Percentiles rank a stretch among this genome's conserved stretches.
These are phyloP conservation scores for Dolichopus griseipennis DNA, from an alignment of 2,888 invertebrate species.

Conservation along the genomic window DNA sequence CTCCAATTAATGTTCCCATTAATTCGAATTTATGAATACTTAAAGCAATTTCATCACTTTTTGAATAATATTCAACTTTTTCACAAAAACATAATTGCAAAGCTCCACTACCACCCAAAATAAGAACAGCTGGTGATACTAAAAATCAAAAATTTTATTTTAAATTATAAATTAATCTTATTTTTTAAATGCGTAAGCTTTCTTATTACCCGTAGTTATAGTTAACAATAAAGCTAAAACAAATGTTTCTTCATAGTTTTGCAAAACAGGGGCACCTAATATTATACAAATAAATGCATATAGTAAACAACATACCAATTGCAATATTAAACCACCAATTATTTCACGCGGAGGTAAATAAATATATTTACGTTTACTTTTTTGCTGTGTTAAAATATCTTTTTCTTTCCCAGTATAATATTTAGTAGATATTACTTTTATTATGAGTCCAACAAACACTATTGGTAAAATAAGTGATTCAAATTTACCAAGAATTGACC, in stretches of 20 bases:
- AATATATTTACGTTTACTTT: conserved; percentile 31
- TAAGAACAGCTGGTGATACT: conserved; percentile 39
- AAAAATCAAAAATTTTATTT: neutral
- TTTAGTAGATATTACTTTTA: conserved; percentile 35
- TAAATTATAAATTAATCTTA: no score
- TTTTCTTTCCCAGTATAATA: conserved; percentile 35
- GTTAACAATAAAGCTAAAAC: conserved; percentile 38
- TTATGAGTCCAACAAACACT: conserved; percentile 36
- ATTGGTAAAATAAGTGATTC: conserved; percentile 39
- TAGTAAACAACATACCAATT: conserved; percentile 35
- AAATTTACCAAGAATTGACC: conserved; percentile 38
- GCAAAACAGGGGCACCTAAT: conserved; percentile 42
- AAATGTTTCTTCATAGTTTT: conserved; percentile 41
- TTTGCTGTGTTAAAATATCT: conserved; percentile 30
- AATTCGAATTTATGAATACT: conserved; percentile 41
- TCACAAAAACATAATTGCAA: conserved; percentile 42
- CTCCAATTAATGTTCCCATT: conserved; percentile 51
- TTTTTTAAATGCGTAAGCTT: neutral
- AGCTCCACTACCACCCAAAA: conserved; percentile 39
- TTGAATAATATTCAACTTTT: conserved; percentile 37
- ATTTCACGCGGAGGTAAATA: conserved; percentile 29
- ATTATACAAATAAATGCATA: conserved; percentile 41
- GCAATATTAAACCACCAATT: conserved; percentile 33
- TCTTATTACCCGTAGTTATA: conserved; percentile 28
- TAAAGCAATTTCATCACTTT: conserved; percentile 38